Conservation (phyloP, 2,888 invertebrate genomes). For the Cylloceria caligata region DNA sequence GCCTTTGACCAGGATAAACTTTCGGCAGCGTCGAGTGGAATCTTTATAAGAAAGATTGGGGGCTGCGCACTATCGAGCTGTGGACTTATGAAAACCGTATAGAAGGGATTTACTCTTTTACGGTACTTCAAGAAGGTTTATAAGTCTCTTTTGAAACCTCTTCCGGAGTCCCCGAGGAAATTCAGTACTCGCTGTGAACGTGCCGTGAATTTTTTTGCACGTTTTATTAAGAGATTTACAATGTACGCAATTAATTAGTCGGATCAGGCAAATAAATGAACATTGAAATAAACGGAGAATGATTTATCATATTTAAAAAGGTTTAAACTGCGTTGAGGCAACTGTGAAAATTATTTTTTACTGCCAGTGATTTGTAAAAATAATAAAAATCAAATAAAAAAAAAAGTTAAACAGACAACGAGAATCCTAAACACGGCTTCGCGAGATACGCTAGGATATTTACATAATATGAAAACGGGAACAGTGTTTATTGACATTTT, state of each 20-base stretch:
- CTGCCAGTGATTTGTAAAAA: neutral
- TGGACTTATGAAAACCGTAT: slow-evolving; percentile 55
- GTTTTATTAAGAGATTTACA: slow-evolving; percentile 27
- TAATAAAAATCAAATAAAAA: neutral
- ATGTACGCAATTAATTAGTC: slow-evolving; percentile 48
- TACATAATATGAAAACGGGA: slow-evolving; percentile 49
- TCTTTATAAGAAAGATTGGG: slow-evolving; percentile 49
- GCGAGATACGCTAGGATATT: slow-evolving; percentile 8
- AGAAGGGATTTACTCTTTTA: slow-evolving; percentile 37
- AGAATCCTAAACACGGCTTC: slow-evolving; percentile 40
- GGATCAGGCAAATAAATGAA: slow-evolving; percentile 8
- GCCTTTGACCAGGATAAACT: slow-evolving; percentile 57
- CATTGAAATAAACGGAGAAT: neutral
- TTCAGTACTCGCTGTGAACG: slow-evolving; percentile 38
- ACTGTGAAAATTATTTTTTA: neutral
- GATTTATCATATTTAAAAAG: neutral
- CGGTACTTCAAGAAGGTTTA: slow-evolving; percentile 51
- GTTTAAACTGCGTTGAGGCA: neutral
- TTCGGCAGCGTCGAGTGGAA: slow-evolving; percentile 41
- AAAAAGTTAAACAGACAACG: slow-evolving; percentile 3
- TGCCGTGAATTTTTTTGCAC: slow-evolving; percentile 37
- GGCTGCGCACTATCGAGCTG: slow-evolving; percentile 46
- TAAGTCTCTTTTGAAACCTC: slow-evolving; percentile 52
- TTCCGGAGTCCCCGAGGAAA: slow-evolving; percentile 54
- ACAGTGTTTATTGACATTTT: slow-evolving; percentile 65